Percentiles rank a stretch among this genome's conserved stretches.
These are phyloP conservation scores for Leptodactylus fuscus DNA, from an alignment of 2,113 vertebrate species.

Conservation along the genomic window DNA sequence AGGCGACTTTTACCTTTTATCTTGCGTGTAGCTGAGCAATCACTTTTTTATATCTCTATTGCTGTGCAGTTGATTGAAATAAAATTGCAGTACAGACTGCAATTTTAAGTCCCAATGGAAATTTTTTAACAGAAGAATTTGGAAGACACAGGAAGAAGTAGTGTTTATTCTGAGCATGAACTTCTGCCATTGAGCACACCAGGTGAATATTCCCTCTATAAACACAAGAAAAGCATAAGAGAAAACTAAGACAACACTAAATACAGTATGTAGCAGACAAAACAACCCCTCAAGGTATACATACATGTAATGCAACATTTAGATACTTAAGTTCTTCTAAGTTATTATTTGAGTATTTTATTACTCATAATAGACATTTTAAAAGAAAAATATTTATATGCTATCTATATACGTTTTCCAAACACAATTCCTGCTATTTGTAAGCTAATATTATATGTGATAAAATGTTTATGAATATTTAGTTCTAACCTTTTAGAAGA, in stretches of 20 bases:
- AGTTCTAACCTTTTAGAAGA: too few relatives aligned
- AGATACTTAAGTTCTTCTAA: too few relatives aligned
- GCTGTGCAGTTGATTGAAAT: slow-evolving; percentile 49
- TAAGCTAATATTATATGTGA: too few relatives aligned
- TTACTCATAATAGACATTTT: too few relatives aligned
- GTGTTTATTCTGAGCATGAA: slow-evolving; percentile 31
- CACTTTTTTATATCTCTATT: slow-evolving; percentile 41
- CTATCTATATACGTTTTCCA: too few relatives aligned
- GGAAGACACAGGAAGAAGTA: slow-evolving; percentile 21
- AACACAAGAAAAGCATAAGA: slow-evolving; percentile 8
- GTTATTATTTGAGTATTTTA: too few relatives aligned
- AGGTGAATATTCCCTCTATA: slow-evolving; percentile 27
- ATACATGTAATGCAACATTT: neutral
- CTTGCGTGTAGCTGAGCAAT: slow-evolving; percentile 43
- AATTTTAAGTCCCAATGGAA: slow-evolving; percentile 53
- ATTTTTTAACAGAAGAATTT: slow-evolving; percentile 41
- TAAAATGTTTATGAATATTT: too few relatives aligned
- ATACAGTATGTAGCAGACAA: neutral
- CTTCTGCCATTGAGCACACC: slow-evolving; percentile 24
- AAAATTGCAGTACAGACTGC: slow-evolving; percentile 44
- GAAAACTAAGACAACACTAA: neutral
- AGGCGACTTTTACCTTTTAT: slow-evolving; percentile 38
- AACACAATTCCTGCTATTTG: too few relatives aligned
- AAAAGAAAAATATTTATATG: too few relatives aligned
- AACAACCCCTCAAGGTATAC: neutral